Evolutionary conservation across 1,140 invertebrate species (phyloP).

Genomic region (Bilobella aurantiaca): DNA sequence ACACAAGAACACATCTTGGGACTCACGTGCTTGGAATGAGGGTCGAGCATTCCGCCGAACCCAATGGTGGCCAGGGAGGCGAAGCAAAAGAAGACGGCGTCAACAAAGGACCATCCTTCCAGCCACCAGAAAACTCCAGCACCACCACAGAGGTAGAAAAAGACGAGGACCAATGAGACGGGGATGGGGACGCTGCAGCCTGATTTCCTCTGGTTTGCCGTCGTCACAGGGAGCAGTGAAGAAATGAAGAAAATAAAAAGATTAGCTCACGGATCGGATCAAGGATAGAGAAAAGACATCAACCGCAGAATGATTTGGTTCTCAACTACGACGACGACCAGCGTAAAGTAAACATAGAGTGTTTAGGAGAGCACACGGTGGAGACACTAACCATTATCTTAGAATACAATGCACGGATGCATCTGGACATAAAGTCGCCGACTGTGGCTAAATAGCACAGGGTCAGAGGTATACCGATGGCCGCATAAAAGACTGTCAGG

Average conservation of each 20-base stretch:
- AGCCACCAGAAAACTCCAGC: conserved; percentile 38
- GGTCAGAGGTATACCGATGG: conserved; percentile 29
- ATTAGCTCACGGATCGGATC: too few species aligned
- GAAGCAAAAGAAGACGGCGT: conserved; percentile 47
- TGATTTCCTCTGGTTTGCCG: conserved; percentile 25
- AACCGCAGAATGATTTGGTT: too few species aligned
- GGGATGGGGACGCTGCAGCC: conserved; percentile 31
- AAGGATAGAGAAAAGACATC: too few species aligned
- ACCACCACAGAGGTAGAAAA: conserved; percentile 34
- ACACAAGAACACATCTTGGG: neutral
- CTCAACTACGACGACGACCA: too few species aligned
- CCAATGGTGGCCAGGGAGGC: conserved; percentile 68
- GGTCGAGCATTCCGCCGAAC: conserved; percentile 64
- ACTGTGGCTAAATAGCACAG: conserved; percentile 29
- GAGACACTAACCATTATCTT: conserved; percentile 29
- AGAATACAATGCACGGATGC: conserved; percentile 28
- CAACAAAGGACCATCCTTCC: conserved; percentile 44
- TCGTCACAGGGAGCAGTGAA: too few species aligned
- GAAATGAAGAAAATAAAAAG: too few species aligned
- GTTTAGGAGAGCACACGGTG: too few species aligned
- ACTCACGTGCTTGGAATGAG: conserved; percentile 32
- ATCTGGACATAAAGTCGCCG: conserved; percentile 27
- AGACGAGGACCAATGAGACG: conserved; percentile 25
- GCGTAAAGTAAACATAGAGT: too few species aligned
- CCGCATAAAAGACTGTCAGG: conserved; percentile 32